These are phyloP conservation scores for Notarius lentiginosus DNA, from an alignment of 2,113 vertebrate species.

Conservation along the genomic window DNA sequence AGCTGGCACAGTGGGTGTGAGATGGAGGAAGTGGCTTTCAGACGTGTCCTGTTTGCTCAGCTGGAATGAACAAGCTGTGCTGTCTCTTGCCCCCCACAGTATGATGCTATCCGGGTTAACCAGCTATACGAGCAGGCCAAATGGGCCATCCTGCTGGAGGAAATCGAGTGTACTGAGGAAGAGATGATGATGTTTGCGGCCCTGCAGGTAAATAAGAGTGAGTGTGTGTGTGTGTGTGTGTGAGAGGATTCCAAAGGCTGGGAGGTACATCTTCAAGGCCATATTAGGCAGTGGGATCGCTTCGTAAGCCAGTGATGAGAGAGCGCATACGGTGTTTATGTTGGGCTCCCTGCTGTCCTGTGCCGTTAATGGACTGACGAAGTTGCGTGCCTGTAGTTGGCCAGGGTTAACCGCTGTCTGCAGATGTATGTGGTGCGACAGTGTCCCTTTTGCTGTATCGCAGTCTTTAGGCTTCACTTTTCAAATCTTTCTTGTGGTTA, in stretches of 20 bases:
- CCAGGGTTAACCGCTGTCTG: slow-evolving; percentile 47
- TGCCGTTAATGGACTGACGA: slow-evolving; percentile 61
- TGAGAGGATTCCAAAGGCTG: slow-evolving; percentile 18
- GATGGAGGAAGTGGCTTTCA: slow-evolving; percentile 35
- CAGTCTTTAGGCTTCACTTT: not conserved
- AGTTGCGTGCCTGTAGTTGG: slow-evolving; percentile 53
- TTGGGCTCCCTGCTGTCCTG: slow-evolving; percentile 44
- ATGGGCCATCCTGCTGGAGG: slow-evolving; percentile 97
- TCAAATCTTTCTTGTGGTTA: not conserved
- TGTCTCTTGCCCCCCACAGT: slow-evolving; percentile 69
- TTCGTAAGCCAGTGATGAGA: slow-evolving; percentile 48
- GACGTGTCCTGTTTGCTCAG: slow-evolving; percentile 49
- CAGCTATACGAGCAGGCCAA: slow-evolving; percentile 97
- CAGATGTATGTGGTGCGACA: slow-evolving; percentile 18
- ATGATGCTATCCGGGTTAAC: slow-evolving; percentile 97
- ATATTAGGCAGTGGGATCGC: slow-evolving; percentile 47
- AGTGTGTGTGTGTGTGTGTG: not conserved
- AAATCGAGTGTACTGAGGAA: slow-evolving; percentile 98
- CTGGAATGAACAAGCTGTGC: slow-evolving; percentile 40
- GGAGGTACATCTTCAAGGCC: slow-evolving; percentile 26
- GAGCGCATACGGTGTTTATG: slow-evolving; percentile 49
- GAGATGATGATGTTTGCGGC: slow-evolving; percentile 99
- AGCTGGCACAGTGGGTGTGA: slow-evolving; percentile 29
- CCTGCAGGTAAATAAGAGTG: slow-evolving; percentile 80
- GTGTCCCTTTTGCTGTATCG: slow-evolving; percentile 16